These are phyloP conservation scores for Gephyroberyx darwinii DNA, from an alignment of 2,797 vertebrate species.

Conservation along the genomic window DNA sequence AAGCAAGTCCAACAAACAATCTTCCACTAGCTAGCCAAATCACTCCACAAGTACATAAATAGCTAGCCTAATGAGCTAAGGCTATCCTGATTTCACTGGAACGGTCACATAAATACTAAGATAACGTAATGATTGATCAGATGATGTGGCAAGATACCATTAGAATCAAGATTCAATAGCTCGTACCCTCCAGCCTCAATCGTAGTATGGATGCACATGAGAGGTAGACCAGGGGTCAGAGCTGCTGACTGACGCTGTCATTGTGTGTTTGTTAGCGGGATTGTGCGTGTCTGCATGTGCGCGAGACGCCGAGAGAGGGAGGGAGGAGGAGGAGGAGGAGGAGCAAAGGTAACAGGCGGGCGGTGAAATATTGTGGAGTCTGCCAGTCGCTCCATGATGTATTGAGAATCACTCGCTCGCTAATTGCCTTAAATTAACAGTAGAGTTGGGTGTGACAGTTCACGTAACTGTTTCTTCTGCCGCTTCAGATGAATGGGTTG, in stretches of 20 bases:
- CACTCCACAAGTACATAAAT: too few species aligned
- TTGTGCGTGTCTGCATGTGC: conserved; percentile 49
- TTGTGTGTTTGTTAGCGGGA: conserved; percentile 25
- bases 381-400: conserved; percentile 84
- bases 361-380: conserved; percentile 83
- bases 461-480: conserved; percentile 86
- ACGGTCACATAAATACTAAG: too few species aligned
- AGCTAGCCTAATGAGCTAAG: too few species aligned
- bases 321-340: conserved; percentile 40
- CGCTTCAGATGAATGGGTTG: conserved; percentile 84
- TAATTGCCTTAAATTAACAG: conserved; percentile 90
- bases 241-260: not conserved
- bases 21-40: too few species aligned
- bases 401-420: conserved; percentile 86
- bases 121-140: too few species aligned
- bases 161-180: too few species aligned
- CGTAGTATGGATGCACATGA: too few species aligned
- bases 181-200: too few species aligned
- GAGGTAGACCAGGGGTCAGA: too few species aligned
- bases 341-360: conserved; percentile 79
- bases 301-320: conserved; percentile 41
- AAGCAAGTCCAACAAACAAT: too few species aligned
- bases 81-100: too few species aligned
- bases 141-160: too few species aligned
- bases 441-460: conserved; percentile 88